Conservation (phyloP, 2,113 vertebrate species). For the Microcebus ravelobensis region DNA sequence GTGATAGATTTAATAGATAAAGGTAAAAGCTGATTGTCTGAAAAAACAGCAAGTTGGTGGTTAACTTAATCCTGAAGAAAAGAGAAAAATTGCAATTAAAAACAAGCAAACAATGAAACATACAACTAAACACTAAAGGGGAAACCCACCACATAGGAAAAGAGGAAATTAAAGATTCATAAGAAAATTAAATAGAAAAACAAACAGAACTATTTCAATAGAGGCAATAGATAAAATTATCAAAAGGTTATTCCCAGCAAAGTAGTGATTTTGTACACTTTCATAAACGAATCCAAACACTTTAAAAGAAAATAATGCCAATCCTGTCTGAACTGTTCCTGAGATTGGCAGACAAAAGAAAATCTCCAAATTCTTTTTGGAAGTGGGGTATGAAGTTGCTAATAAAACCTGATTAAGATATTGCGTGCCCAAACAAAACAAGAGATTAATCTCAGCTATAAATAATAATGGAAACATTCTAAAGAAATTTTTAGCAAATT, state of each 20-base stretch:
- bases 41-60: neutral
- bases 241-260: neutral
- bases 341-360: neutral
- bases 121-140: neutral
- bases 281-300: neutral
- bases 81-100: neutral
- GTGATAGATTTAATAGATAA: neutral
- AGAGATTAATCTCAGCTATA: neutral
- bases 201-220: neutral
- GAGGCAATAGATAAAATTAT: neutral
- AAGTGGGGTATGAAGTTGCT: neutral
- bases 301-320: constrained; percentile 11
- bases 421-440: neutral
- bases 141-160: neutral
- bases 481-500: neutral
- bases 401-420: neutral
- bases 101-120: neutral
- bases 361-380: neutral
- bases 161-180: neutral
- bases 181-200: neutral
- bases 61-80: neutral
- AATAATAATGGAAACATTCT: neutral
- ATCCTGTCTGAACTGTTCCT: neutral
- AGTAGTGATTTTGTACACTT: neutral
- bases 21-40: neutral